Conservation (phyloP, 2,888 invertebrate species). For the Pardosa pseudoannulata region DNA sequence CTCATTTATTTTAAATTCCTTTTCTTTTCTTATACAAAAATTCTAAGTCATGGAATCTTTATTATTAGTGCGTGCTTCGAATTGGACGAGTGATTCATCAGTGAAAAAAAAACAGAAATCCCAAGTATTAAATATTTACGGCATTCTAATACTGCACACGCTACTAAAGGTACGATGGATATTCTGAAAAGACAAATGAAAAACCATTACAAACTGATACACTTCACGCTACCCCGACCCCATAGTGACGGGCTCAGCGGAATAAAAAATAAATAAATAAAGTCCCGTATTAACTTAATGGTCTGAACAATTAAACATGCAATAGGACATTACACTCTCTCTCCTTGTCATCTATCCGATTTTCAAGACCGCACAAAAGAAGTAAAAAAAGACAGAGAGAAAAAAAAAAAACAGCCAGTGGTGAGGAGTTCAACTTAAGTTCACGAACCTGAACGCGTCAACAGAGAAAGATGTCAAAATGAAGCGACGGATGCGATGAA, state of each 20-base stretch:
- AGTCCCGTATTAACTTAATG: neutral
- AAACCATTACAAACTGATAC: neutral
- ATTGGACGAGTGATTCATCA: no score
- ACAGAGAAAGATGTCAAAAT: slow-evolving; percentile 11
- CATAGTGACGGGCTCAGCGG: neutral
- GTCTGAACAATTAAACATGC: slow-evolving; percentile 39
- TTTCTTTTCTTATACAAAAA: no score
- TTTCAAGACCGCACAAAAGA: neutral
- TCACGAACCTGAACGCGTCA: slow-evolving; percentile 33
- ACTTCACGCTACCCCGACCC: neutral
- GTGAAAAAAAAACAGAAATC: no score
- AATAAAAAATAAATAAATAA: no score
- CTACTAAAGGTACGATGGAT: no score
- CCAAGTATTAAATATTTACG: no score
- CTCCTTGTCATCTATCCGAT: neutral
- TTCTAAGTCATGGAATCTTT: no score
- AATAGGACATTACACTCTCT: slow-evolving; percentile 31
- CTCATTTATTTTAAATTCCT: no score
- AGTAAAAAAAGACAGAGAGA: no score
- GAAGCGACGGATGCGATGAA: slow-evolving; percentile 23
- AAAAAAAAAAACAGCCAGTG: neutral
- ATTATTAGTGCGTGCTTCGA: no score
- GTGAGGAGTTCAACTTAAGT: neutral
- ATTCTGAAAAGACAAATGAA: no score
- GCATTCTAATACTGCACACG: no score